Base-by-base conservation (phyloP, 2,797 vertebrate species). In the Leuciscus waleckii region DNA sequence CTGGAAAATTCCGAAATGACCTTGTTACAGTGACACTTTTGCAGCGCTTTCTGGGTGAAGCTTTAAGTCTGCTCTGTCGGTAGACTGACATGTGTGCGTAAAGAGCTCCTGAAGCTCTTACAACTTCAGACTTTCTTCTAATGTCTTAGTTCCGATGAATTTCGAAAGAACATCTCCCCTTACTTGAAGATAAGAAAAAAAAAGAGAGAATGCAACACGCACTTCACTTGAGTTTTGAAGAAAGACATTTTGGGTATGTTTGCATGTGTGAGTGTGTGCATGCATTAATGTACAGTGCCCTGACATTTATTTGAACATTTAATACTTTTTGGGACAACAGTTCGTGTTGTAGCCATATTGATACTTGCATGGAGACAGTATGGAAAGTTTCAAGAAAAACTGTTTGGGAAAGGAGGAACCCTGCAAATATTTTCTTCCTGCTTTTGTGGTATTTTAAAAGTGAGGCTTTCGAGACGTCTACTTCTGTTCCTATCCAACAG, bases 401-500 rank as follows among this genome's bases (percentile, higher is more conserved):
- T 85, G 70, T 84, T 78, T 79, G 23, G 37, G 86, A 63, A 80
- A 89, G 71, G 41, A 84, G 80, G 76, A 88, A 87, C 67, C 26
- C 7, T 61, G 83, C 26, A 17, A 65, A 51, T 85, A 82, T 89
- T 85, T 90, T 87, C 91, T 89, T 88, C 88, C 82, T 86, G 81
- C 84, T 88, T 83, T 46, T 41, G 83, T 65, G 43, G 81, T 88
- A 85, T 89, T 90, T 90, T 86, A 46, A 86, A 84, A 87, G 69
- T 17, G 13, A 63, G 41, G n/a, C 76, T 84, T 61, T 82, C 29
- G 70, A 84, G 80, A 87, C 70, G 83, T 82, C 82, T 86, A 75
- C 68, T 83, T 54, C 51, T 87, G 73, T 88, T 89, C 71, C 85
- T 29, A 86, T 88, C 56, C 83, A 29, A 3, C 54, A 73, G 85